Base-by-base conservation (phyloP, 2,797 vertebrate genomes). In the Clarias laeviceps region DNA sequence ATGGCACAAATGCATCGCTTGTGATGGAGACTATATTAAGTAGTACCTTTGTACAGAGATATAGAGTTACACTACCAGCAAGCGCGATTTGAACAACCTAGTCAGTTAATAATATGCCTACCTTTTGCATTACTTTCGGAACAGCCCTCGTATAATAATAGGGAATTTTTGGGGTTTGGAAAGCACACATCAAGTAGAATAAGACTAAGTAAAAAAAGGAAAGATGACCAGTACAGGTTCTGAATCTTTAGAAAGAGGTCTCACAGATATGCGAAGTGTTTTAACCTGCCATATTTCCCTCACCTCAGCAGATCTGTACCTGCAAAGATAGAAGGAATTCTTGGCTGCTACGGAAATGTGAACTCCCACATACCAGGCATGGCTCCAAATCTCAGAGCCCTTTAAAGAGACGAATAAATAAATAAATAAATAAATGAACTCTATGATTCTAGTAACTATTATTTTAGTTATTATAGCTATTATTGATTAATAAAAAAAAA, bases 281-380 rank as follows among this genome's bases (percentile, higher is more conserved):
- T 77, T 40, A 68, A 66, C 34, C 8, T 40, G 59, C 59, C 83
- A 68, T 29, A 32, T n/a, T 85, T 64, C 65, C 15, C 22, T 81
- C 57, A 80, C 78, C 84, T 85, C 78, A 80, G 68, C 54, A 61
- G 22, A 37, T 82, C 84, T 66, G 40, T 45, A 65, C 68, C 29
- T 82, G 27, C 18, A 50, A 20, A 62, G 29, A 27, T 74, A 5
- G 50, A 37, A 45, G 61, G 68, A 24, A 62, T 32, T 74, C 50
- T 82, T 66, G 83, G 65, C 79, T 76, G 79, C 69, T 50, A 74
- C 22, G 3, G 65, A 66, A 32, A 40, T 85, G 57, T 56, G 78
- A 74, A 82, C 79, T 85, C 69, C 79, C 69, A 66, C 79, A 66
- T 74, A n/a, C 70, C 70, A 66, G 59, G 79, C 32, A 11, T n/a